These are phyloP conservation scores for Urechis unicinctus DNA, from an alignment of 2,888 invertebrate genomes.

Conservation along the genomic window DNA sequence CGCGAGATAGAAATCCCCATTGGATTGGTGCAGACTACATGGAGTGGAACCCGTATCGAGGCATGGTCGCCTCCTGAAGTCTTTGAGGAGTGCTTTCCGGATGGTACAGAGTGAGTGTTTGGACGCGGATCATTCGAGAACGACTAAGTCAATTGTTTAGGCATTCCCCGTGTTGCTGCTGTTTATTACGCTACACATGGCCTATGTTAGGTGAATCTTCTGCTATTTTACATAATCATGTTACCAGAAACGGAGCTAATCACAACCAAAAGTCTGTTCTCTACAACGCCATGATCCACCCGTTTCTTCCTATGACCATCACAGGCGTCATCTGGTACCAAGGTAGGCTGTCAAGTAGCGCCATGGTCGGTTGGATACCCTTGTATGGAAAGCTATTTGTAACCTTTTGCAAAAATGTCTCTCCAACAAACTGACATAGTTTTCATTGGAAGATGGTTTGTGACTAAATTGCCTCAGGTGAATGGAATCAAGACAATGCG, in stretches of 20 bases:
- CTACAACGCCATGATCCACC: conserved; percentile 47
- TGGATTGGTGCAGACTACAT: conserved; percentile 15
- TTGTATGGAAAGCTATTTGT: too few relatives aligned
- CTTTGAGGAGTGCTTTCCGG: not conserved
- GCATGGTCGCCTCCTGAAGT: conserved; percentile 16
- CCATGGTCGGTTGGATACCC: too few relatives aligned
- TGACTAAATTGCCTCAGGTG: too few relatives aligned
- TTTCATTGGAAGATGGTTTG: too few relatives aligned
- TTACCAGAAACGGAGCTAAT: not conserved
- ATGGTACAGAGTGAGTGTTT: not conserved
- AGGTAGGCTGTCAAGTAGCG: too few relatives aligned
- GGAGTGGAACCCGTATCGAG: conserved; percentile 13
- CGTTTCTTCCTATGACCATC: conserved; percentile 31
- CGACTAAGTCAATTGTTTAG: too few relatives aligned
- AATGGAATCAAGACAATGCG: not conserved
- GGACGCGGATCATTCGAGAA: not conserved
- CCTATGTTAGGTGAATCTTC: too few relatives aligned
- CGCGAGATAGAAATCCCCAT: conserved; percentile 30
- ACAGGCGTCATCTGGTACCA: conserved; percentile 34
- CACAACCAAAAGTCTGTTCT: conserved; percentile 11
- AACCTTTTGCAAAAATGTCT: too few relatives aligned
- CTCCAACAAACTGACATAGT: too few relatives aligned
- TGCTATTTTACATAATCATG: too few relatives aligned
- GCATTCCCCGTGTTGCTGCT: too few relatives aligned
- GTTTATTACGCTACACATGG: too few relatives aligned